Base-by-base conservation (phyloP, 2,797 vertebrate species). In the Halcyon chelicuti region DNA sequence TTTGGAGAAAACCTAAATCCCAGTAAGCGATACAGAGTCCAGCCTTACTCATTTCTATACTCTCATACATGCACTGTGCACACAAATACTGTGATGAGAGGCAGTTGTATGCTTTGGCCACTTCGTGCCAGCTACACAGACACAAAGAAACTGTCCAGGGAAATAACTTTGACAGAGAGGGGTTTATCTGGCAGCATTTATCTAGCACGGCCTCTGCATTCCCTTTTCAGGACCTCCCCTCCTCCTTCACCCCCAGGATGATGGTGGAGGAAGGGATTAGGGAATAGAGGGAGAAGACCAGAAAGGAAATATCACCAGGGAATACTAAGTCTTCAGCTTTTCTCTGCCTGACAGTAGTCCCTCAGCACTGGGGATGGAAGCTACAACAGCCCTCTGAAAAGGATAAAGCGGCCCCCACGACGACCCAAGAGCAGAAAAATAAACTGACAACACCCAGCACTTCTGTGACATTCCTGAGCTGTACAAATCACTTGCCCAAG, bases 81-180 rank as follows among this genome's bases (percentile, higher is more conserved):
- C 91, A 84, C 57, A 89, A 22, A 86, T 86, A 52, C 72, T 65
- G 33, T 29, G 79, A 86, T 58, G 82, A 86, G 92, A 95, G 91
- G 76, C 77, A 68, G 44, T 78, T 26, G 8, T 88, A 87, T 88
- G 75, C 87, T 97, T 94, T 90, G 95, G 84, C 87, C 93, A 93
- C 85, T 93, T 96, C 86, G 65, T 94, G 94, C 95, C 94, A 96
- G 94, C 94, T 93, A 94, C 65, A 83, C 85, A 91, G 93, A 94
- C 91, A 94, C 94, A 95, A 95, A 94, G 93, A 93, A 94, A 94
- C 37, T 88, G 76, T 93, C 95, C 91, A 95, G 91, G 91, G 96
- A 97, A 95, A 97, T 97, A 97, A 94, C 93, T 93, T 95, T 89
- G 95, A 96, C 92, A 95, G 88, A 96, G 66, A 92, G 67, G 80